Evolutionary conservation across 2,113 vertebrate genomes (phyloP), one percentile per base, ranked within the genome.

Genomic region (Ictidomys tridecemlineatus): DNA sequence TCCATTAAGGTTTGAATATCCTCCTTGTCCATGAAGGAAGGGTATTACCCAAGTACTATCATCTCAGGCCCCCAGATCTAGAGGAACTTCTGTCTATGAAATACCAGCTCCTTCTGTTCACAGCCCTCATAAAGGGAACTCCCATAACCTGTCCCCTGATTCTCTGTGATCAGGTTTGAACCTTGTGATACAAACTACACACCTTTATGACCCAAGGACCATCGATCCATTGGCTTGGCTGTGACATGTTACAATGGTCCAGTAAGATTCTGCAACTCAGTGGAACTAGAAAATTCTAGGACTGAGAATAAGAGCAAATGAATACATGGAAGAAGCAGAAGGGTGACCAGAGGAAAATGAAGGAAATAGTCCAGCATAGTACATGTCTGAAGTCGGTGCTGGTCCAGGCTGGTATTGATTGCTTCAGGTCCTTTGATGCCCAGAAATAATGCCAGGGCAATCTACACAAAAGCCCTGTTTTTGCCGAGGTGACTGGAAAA

Each of bases 1-100:
- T 95, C 93, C 94, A 98, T 95, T 94, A 97, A 89, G 74, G 77
- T 45, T 94, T 98, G 97, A 98, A 97, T 97, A 67, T 96, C 92
- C 96, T 95, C 85, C 95, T 97, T 98, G 90, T 98, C 97, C 85
- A 76, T 97, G 95, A 20, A 45, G 84, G 70, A 53, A 91, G 39
- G 22, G 2, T 30, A 32, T 48, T 69, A 42, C 10, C 16, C 32
- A 63, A 18, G 32, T 22, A 34, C 34, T 58, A 32, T 10, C 42
- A 32, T 13, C 34, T 67, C 22, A 63, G 65, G 53, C 34, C 24
- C 82, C 76, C 32, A 87, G 48, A 32, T 61, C 69, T 37, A 93
- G 45, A 78, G 26, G 65, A 93, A 76, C 32, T 51, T 28, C 20
- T 32, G 3, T 34, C n/a, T 37, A 69, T 18, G 20, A 63, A 82